Base-by-base conservation (phyloP, 2,888 invertebrate species). In the Epistrophella euchroma region DNA sequence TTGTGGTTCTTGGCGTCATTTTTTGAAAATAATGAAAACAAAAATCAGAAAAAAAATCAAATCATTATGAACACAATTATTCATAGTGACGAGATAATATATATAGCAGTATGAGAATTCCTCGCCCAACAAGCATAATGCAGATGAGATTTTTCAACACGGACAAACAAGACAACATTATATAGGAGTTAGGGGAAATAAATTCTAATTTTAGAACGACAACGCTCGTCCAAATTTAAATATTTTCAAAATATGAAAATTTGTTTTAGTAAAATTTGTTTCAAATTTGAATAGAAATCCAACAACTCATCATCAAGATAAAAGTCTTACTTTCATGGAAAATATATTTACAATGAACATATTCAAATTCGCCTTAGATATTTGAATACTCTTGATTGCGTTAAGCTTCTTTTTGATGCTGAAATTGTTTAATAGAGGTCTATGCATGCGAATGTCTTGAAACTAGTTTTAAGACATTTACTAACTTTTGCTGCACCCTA, bases 1-100 rank as follows among this genome's bases (percentile, higher is more conserved):
- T 50, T 52, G 58, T 74, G 37, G 37, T 79, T 79, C 75, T 60
- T 43, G 64, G 79, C 47, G 47, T 78, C 28, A 40, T 68, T 58
- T 77, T 78, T 52, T 77, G 7, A 17, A 52, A 55, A 37, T 43
- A 50, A 58, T 37, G 4, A 9, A 75, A 45, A 45, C n/a, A 13
- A 28, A 70, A 58, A 13, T 47, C 45, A 10, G 2, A 32, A 1
- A 52, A 45, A 17, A 70, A 64, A 56, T 47, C 72, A 40, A 68
- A 68, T 50, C 60, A 62, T 73, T 73, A 83, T 56, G 83, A 83
- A 84, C 70, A 84, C 56, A 84, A 84, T 79, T 78, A 83, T 78
- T 83, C 83, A 83, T 78, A 74, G 78, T 73, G 83, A 70, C 40
- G 73, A 70, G 17, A 28, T 43, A 74, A 25, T 25, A 25, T 25